These are phyloP conservation scores for Buathra laborator DNA, from an alignment of 2,888 invertebrate species.

Conservation along the genomic window DNA sequence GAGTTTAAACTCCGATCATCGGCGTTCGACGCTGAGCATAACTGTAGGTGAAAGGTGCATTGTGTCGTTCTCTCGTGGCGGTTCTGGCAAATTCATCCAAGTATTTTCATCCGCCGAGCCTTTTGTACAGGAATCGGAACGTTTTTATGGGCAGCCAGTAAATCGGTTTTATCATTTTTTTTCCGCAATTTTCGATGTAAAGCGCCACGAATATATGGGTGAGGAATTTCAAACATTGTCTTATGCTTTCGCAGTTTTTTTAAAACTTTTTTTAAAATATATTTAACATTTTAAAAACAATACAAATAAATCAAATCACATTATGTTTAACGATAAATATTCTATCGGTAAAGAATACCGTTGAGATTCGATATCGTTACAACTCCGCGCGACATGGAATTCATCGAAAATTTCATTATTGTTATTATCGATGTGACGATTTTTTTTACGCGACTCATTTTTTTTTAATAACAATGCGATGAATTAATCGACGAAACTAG, in stretches of 20 bases:
- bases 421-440: neutral
- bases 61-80: slow-evolving; percentile 66
- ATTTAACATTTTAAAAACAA: neutral
- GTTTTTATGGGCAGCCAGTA: slow-evolving; percentile 57
- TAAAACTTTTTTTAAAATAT: neutral
- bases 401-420: too few species aligned
- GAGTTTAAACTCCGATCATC: neutral
- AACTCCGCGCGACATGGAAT: too few species aligned
- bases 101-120: slow-evolving; percentile 35
- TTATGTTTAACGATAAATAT: neutral
- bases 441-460: slow-evolving; percentile 3
- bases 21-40: neutral
- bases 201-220: neutral
- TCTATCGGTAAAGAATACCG: neutral
- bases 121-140: slow-evolving; percentile 29
- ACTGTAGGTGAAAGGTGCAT: slow-evolving; percentile 46
- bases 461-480: slow-evolving; percentile 16
- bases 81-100: slow-evolving; percentile 54
- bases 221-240: neutral
- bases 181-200: neutral
- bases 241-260: neutral
- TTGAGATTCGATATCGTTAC: too few species aligned
- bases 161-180: slow-evolving; percentile 30
- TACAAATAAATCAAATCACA: neutral
- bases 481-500: neutral